Conservation (phyloP, 2,888 invertebrate genomes). For the Ichneumoninae sp. region DNA sequence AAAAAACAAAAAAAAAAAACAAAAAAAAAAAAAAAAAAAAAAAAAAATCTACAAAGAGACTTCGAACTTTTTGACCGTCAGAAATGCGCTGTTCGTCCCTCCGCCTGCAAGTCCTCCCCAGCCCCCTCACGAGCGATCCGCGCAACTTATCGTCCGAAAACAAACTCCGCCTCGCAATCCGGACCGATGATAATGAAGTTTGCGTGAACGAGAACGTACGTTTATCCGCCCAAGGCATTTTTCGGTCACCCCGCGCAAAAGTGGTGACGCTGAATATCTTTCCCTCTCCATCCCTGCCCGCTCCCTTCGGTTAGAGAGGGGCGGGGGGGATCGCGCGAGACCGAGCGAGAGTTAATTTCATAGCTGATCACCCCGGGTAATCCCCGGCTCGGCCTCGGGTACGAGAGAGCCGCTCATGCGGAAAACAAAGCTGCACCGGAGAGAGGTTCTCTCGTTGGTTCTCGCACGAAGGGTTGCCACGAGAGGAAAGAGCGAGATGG, state of each 20-base stretch:
- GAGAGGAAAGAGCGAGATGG: slow-evolving; percentile 64
- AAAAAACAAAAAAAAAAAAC: too few relatives aligned
- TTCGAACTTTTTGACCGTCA: too few relatives aligned
- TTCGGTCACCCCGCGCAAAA: slow-evolving; percentile 17
- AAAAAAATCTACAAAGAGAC: too few relatives aligned
- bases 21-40: too few relatives aligned
- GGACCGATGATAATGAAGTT: neutral
- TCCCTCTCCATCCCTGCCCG: neutral
- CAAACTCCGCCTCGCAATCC: slow-evolving; percentile 1
- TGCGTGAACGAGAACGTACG: neutral
- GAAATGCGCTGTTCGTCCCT: too few relatives aligned
- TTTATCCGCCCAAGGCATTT: slow-evolving; percentile 19
- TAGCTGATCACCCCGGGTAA: slow-evolving; percentile 84
- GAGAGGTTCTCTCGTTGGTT: slow-evolving; percentile 60
- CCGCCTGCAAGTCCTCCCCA: neutral
- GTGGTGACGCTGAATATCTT: slow-evolving; percentile 26
- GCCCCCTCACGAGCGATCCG: neutral
- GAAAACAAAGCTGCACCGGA: slow-evolving; percentile 83
- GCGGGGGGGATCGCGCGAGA: slow-evolving; percentile 64
- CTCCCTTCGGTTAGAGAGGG: slow-evolving; percentile 22
- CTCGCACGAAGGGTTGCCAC: slow-evolving; percentile 46
- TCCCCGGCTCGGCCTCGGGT: slow-evolving; percentile 76
- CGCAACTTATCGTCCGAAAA: slow-evolving; percentile 1
- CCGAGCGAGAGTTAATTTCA: slow-evolving; percentile 82
- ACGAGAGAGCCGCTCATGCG: slow-evolving; percentile 80